These are phyloP conservation scores for Thaumetopoea pityocampa DNA, from an alignment of 1,140 invertebrate species.

Conservation along the genomic window DNA sequence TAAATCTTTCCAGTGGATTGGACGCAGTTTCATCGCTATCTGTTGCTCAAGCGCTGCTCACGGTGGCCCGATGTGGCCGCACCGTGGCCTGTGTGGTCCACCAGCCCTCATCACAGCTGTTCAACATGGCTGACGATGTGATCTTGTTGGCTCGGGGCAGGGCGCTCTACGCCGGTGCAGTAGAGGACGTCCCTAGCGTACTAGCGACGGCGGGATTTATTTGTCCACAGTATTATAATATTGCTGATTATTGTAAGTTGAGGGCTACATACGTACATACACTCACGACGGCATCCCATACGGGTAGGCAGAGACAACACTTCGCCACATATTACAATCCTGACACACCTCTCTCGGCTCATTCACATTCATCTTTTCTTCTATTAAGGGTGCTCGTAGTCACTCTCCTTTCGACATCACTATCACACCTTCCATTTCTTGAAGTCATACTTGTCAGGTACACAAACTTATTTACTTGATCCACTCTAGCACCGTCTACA, in stretches of 20 bases:
- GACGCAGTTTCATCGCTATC: slow-evolving; percentile 86
- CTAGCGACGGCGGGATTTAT: slow-evolving; percentile 74
- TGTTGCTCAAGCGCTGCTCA: slow-evolving; percentile 80
- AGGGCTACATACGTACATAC: too few species aligned
- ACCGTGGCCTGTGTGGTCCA: slow-evolving; percentile 92
- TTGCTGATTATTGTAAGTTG: slow-evolving; percentile 81
- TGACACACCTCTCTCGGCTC: too few species aligned
- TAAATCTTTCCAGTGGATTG: slow-evolving; percentile 78
- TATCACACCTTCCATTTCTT: too few species aligned
- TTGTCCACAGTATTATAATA: slow-evolving; percentile 83
- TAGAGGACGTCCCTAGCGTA: slow-evolving; percentile 68
- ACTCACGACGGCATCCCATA: too few species aligned
- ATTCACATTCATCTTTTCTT: too few species aligned
- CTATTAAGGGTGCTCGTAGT: too few species aligned
- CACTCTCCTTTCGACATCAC: too few species aligned
- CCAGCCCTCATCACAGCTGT: slow-evolving; percentile 91
- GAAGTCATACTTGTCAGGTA: too few species aligned
- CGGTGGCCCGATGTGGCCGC: slow-evolving; percentile 82
- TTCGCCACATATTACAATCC: too few species aligned
- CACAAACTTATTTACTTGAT: too few species aligned
- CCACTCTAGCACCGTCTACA: too few species aligned
- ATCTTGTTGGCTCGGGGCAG: slow-evolving; percentile 78
- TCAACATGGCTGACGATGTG: slow-evolving; percentile 82
- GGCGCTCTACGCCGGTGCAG: slow-evolving; percentile 78
- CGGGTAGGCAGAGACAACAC: too few species aligned